A percentile compares a stretch with the other conserved stretches of the same genome.
phyloP scores from a whole-genome alignment of 2,113 vertebrate genomes.

The Calidris pygmaea region DNA sequence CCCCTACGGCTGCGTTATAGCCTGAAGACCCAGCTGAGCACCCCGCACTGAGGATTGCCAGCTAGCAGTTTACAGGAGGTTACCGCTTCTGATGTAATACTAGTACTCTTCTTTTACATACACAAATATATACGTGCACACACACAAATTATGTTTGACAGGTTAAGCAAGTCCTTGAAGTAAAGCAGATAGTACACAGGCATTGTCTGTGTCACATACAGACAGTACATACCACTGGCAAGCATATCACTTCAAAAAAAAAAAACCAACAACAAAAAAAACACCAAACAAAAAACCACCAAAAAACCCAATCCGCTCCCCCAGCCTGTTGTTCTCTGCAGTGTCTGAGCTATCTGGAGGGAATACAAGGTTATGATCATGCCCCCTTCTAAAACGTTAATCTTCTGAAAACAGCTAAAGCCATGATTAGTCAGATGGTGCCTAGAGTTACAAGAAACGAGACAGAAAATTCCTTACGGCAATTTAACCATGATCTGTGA shows the following conservation, averaged over 20 bases:
- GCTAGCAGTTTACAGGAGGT: background rate
- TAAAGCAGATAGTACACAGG: background rate
- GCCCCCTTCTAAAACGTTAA: background rate
- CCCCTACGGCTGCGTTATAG: fast-evolving
- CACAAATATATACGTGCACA: background rate
- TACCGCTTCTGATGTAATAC: background rate
- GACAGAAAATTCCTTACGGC: background rate
- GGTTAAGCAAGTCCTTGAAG: background rate
- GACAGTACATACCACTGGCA: background rate
- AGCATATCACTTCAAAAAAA: fast-evolving
- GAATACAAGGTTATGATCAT: background rate
- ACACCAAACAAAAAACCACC: background rate
- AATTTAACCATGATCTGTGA: background rate
- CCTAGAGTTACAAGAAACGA: background rate
- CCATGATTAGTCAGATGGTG: background rate
- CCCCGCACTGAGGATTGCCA: background rate
- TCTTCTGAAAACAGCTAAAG: background rate
- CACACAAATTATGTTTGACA: background rate
- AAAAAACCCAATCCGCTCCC: background rate
- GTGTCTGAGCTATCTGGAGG: background rate
- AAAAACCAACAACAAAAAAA: background rate
- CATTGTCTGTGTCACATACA: background rate
- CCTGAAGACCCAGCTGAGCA: background rate
- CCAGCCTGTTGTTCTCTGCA: background rate
- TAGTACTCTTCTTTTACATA: background rate